phyloP scores from a whole-genome alignment of 2,797 vertebrate species.

The Schizopygopsis pylzovi region DNA sequence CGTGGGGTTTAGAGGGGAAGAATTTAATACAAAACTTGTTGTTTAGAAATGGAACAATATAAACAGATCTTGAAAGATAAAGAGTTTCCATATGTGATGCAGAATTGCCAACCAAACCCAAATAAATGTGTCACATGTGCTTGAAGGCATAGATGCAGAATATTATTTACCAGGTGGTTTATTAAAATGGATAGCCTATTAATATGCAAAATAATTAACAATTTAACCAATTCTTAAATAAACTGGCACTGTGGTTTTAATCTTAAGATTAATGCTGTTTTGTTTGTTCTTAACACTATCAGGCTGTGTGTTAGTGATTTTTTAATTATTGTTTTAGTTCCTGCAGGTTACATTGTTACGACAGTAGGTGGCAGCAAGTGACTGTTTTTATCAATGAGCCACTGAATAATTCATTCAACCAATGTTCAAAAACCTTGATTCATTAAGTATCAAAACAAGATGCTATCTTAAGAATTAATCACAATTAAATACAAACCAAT shows the following conservation, averaged over 20 bases:
- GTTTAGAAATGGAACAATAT: constrained; percentile 1
- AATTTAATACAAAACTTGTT: neutral
- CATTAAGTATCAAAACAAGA: neutral
- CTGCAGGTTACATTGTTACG: neutral
- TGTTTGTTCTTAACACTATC: neutral
- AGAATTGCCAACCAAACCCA: neutral
- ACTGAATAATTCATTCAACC: neutral
- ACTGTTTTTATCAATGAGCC: neutral
- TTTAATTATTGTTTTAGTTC: neutral
- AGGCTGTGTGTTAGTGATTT: neutral
- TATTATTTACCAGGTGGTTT: constrained; percentile 57
- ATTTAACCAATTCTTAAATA: neutral
- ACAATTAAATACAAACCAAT: too few relatives aligned
- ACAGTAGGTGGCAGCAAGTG: neutral
- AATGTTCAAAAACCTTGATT: neutral
- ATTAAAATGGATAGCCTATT: constrained; percentile 37
- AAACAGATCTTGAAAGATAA: neutral
- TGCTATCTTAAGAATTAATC: too few relatives aligned
- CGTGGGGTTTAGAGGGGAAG: neutral
- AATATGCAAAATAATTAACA: neutral
- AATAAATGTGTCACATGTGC: neutral
- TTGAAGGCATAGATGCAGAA: neutral
- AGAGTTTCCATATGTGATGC: neutral
- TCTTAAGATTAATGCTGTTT: neutral
- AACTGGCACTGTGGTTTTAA: neutral